Percentiles rank a stretch among this genome's conserved stretches.
phyloP scores from a whole-genome alignment of 2,888 invertebrate genomes.

The Machimus atricapillus region DNA sequence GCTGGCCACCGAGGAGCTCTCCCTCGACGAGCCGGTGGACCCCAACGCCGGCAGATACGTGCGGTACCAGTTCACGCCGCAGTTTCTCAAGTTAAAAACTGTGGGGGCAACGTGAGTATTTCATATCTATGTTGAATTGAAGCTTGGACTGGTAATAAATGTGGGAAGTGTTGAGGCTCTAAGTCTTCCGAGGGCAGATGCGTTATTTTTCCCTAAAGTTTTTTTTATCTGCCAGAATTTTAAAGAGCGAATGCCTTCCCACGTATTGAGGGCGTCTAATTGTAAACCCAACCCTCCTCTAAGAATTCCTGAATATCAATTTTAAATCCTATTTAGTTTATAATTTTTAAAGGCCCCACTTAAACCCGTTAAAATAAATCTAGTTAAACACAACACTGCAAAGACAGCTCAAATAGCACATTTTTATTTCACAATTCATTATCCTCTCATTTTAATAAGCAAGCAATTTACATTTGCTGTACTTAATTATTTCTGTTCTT shows the following conservation, averaged over 20 bases:
- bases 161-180: background rate
- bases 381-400: no score
- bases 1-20: conserved; percentile 57
- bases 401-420: no score
- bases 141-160: background rate
- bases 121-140: background rate
- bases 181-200: background rate
- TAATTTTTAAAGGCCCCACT: background rate
- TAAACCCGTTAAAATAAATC: no score
- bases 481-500: no score
- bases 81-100: conserved; percentile 93
- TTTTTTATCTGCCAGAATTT: background rate
- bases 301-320: background rate
- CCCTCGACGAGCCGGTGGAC: conserved; percentile 69
- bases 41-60: conserved; percentile 95
- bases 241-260: background rate
- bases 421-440: no score
- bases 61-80: conserved; percentile 98
- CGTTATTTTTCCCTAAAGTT: background rate
- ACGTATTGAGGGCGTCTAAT: no score
- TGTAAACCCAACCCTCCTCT: background rate
- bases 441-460: no score
- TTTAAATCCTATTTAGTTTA: background rate
- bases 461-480: no score
- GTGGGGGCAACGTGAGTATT: conserved; percentile 94